A percentile compares a stretch with the other conserved stretches of the same genome.
Conservation (phyloP, 2,113 vertebrate species). For the Sylvia atricapilla region DNA sequence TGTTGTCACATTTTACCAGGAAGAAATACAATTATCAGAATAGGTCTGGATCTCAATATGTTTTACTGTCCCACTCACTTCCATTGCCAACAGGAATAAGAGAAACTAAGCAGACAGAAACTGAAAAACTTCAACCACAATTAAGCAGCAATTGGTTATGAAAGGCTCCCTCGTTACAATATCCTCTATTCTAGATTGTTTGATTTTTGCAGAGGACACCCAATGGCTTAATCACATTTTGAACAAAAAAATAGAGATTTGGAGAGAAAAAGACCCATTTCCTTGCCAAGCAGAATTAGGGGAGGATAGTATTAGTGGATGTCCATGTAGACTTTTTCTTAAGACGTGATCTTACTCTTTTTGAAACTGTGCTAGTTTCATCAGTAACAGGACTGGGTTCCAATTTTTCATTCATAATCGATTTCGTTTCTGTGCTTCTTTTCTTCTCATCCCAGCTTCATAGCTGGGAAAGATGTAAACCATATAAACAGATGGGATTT, state of each 20-base stretch:
- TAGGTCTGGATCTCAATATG: not conserved
- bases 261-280: not conserved
- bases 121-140: not conserved
- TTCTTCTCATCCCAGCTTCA: not conserved
- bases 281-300: not conserved
- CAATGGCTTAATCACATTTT: not conserved
- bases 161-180: not conserved
- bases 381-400: not conserved
- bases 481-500: conserved; percentile 58
- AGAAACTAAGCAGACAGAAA: not conserved
- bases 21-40: not conserved
- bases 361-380: not conserved
- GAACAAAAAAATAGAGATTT: not conserved
- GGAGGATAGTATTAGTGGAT: not conserved
- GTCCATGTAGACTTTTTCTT: not conserved
- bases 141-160: not conserved
- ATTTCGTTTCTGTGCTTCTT: conserved; percentile 6
- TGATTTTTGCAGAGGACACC: not conserved
- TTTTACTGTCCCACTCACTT: not conserved
- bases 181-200: not conserved
- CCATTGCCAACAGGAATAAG: not conserved
- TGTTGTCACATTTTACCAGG: not conserved
- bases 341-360: not conserved
- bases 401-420: not conserved
- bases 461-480: conserved; percentile 18